phyloP scores from a whole-genome alignment of 2,797 vertebrate species.

The Lutjanus argentimaculatus region DNA sequence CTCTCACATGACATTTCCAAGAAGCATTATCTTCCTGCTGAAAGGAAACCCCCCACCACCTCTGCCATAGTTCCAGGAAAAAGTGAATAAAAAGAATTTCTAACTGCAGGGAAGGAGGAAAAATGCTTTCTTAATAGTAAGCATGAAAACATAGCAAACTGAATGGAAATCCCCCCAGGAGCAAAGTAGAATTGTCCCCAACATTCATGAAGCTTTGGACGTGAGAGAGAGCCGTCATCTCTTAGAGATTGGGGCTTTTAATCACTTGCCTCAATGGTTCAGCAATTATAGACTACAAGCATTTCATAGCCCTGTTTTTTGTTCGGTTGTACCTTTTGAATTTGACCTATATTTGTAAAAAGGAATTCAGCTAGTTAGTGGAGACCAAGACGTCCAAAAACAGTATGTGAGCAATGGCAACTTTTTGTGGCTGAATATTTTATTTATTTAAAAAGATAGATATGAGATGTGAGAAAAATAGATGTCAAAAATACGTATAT shows the following conservation, averaged over 20 bases:
- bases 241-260: neutral
- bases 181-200: conserved; percentile 6
- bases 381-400: no score
- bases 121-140: conserved; percentile 7
- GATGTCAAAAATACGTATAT: no score
- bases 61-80: conserved; percentile 53
- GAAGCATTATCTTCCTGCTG: conserved; percentile 58
- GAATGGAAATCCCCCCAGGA: conserved; percentile 9
- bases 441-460: no score
- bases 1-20: conserved; percentile 55
- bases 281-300: no score
- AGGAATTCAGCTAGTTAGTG: neutral
- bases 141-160: conserved; percentile 21
- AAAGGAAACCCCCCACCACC: conserved; percentile 16
- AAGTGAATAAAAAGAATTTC: conserved; percentile 29
- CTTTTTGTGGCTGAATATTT: no score
- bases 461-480: no score
- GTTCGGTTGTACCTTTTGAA: no score
- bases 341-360: neutral
- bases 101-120: neutral
- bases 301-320: no score
- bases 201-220: neutral
- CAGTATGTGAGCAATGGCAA: no score
- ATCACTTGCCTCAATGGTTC: neutral
- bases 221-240: neutral